Evolutionary conservation across 2,113 vertebrate genomes (phyloP).

Genomic region (Pollimyrus isidori): DNA sequence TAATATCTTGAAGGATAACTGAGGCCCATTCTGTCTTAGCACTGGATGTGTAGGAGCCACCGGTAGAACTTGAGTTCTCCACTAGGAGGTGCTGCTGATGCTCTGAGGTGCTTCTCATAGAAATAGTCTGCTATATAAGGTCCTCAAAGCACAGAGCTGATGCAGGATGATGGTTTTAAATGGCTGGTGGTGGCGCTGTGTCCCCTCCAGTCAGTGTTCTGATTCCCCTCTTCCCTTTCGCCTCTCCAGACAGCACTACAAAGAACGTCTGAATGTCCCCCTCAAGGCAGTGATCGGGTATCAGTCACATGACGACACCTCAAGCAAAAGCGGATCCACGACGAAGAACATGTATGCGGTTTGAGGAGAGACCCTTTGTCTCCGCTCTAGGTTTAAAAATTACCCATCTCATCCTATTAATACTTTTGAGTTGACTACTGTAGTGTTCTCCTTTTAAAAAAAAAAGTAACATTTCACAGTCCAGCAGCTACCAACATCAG

Average conservation of each 20-base stretch:
- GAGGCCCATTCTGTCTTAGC: not conserved
- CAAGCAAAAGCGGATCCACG: constrained; percentile 75
- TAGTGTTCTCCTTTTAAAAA: constrained; percentile 59
- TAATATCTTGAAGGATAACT: not conserved
- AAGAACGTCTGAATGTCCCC: constrained; percentile 64
- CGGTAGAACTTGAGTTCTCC: not conserved
- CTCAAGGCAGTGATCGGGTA: constrained; percentile 64
- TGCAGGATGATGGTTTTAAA: not conserved
- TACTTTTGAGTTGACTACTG: constrained; percentile 57
- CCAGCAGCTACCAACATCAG: constrained; percentile 15
- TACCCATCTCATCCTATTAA: constrained; percentile 56
- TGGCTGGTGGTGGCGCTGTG: not conserved
- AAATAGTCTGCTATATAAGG: not conserved
- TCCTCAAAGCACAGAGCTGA: not conserved
- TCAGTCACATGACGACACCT: constrained; percentile 74
- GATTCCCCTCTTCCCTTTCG: not conserved
- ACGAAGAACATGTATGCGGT: constrained; percentile 74
- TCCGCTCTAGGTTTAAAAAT: constrained; percentile 65
- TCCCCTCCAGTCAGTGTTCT: not conserved
- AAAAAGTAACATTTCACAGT: constrained; percentile 22
- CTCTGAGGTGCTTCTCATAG: not conserved
- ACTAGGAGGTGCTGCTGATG: not conserved
- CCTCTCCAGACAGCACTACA: constrained; percentile 59
- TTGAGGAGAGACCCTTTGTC: constrained; percentile 52
- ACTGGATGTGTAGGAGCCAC: not conserved